Conservation (phyloP, 2,113 vertebrate genomes). For the Pterocles orientalis region DNA sequence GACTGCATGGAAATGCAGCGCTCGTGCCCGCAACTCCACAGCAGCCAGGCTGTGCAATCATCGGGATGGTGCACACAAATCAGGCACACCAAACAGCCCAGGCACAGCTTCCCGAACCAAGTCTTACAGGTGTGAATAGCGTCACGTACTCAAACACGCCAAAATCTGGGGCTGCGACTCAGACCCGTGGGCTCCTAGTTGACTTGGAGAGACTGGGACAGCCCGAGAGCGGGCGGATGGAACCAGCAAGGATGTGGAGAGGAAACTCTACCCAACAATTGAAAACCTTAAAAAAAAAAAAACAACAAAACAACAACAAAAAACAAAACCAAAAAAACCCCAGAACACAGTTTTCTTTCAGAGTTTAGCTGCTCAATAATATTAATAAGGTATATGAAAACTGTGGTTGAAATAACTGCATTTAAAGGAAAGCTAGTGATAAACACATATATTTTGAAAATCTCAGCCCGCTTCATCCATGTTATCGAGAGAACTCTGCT, state of each 20-base stretch:
- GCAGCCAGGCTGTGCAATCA: background rate
- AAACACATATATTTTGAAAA: accelerated
- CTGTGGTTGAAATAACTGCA: too few relatives aligned
- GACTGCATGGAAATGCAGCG: background rate
- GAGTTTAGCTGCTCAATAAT: too few relatives aligned
- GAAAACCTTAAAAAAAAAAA: background rate
- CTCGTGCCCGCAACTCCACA: background rate
- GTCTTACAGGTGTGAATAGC: background rate
- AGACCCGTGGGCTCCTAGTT: background rate
- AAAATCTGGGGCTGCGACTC: background rate
- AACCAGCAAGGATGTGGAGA: accelerated
- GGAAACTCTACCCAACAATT: background rate
- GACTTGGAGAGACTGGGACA: background rate
- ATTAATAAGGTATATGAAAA: too few relatives aligned
- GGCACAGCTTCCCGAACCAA: background rate
- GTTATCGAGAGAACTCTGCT: background rate
- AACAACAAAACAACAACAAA: too few relatives aligned
- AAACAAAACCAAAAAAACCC: background rate
- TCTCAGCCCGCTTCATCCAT: too few relatives aligned
- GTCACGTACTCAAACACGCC: background rate
- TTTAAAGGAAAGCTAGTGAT: background rate
- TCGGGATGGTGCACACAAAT: background rate
- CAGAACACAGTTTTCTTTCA: background rate
- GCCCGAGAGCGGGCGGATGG: accelerated
- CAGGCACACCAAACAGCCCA: background rate